Base-by-base conservation (phyloP, 1,140 invertebrate genomes). In the Drosophila mojavensis region DNA sequence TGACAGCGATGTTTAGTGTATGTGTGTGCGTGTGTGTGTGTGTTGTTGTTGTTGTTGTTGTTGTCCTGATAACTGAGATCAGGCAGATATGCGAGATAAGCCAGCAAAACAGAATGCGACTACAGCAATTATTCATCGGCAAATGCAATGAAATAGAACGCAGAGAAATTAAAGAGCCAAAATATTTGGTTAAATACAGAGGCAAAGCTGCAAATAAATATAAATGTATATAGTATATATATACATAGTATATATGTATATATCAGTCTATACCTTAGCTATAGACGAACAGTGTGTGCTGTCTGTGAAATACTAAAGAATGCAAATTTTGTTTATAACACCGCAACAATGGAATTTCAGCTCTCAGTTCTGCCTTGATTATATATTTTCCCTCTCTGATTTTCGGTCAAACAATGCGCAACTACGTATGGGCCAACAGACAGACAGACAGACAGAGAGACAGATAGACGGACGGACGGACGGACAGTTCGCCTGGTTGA, bases 271-370 rank as follows among this genome's bases (percentile, higher is more conserved):
- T 62, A 50, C 15, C 11, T 17, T 55, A 36, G 30, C 7, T 24
- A 41, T 33, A 56, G 33, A 43, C 24, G 36, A 43, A 11, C 28
- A 26, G 55, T 56, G 64, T 77, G 50, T 62, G 71, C 11, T 45
- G 55, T 28, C 55, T 58, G 39, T 24, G 24, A 45, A 56, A 39
- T 60, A 64, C 47, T 20, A 65, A 78, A 56, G 75, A 78, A 78
- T 75, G 72, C 56, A 78, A 69, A 78, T 75, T 78, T 78, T 78
- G 75, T 78, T 78, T 78, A 78, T 78, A 78, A 75, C 59, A 60
- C 54, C 59, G 59, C 59, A 75, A 62, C 71, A 78, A 75, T 78
- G 75, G 75, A 75, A 75, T 78, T 70, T 75, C 26, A 70, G 48
- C 66, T 66, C 75, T 70, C 60, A 70, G 72, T 75, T 58, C 53